Base-by-base conservation (phyloP, 2,888 invertebrate genomes). In the Megamerina dolium region DNA sequence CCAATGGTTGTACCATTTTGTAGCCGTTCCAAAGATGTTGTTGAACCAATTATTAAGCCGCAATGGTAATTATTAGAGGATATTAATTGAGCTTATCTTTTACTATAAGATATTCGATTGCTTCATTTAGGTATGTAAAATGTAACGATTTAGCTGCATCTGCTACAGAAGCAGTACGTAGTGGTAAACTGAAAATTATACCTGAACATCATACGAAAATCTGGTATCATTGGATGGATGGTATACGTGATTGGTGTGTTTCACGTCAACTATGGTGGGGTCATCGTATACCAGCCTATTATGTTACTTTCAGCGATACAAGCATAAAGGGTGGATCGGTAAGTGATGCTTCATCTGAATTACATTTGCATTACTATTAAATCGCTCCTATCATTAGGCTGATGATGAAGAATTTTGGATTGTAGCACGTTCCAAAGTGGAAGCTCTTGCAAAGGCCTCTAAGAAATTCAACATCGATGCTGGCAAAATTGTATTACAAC, bases 231-330 rank as follows among this genome's bases (percentile, higher is more conserved):
- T 99, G 97, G 97, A 85, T 99, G 80, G 88, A 88, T 61, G 90
- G 90, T 62, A 93, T 94, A 54, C 77, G 94, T 4, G 97, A 99
- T 72, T 99, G 99, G 99, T 99, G 99, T 72, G 90, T 99, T 46
- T 97, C 96, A 1, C 77, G 91, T 2, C 99, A 99, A 70, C 76
- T 99, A 42, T 99, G 99, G 99, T 99, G 99, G 99, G 99, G 99
- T 2, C 99, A 99, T 72, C 81, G 91, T 45, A 93, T 99, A 54
- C 99, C 99, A 0, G 95, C 92, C 0, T 99, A 96, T 67, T 81
- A 78, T 62, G 82, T 91, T 12, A 77, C 75, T 9, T 70, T 81
- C 43, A 73, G 73, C 43, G 78, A 75, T 60, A 50, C 68, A 20
- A 56, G 57, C 33, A 71, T 64, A 10, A 54, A 60, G 23, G 34